Evolutionary conservation across 2,113 vertebrate species (phyloP).

Genomic region (Petromus typicus): DNA sequence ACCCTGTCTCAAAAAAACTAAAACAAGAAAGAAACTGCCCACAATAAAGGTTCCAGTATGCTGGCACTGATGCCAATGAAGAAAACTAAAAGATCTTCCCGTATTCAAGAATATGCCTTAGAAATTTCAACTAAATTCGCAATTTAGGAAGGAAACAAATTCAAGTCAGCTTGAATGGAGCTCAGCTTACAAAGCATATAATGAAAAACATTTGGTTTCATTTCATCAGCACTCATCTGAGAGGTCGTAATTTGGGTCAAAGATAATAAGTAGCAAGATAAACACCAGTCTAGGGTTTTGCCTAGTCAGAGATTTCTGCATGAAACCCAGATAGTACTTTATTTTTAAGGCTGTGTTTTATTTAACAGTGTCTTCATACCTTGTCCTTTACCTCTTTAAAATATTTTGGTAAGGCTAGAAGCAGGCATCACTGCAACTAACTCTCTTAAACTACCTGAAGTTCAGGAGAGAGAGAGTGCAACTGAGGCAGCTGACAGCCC

Average conservation of each 20-base stretch:
- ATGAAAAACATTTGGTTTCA: neutral
- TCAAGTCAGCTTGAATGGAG: neutral
- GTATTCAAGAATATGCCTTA: neutral
- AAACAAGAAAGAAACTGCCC: neutral
- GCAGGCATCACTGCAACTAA: neutral
- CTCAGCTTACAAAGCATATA: neutral
- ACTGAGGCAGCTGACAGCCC: neutral
- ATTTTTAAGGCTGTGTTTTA: neutral
- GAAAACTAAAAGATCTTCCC: neutral
- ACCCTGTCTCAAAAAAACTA: no score
- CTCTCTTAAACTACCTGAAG: accelerated
- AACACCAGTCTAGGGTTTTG: neutral
- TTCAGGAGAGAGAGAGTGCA: neutral
- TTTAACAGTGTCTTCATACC: neutral
- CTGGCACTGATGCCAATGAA: neutral
- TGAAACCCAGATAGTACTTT: neutral
- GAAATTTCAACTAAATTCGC: neutral
- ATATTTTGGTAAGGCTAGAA: neutral
- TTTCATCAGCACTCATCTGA: neutral
- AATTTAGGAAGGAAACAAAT: neutral
- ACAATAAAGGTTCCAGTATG: neutral
- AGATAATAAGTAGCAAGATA: neutral
- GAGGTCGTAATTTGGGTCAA: neutral
- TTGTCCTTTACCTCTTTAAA: neutral
- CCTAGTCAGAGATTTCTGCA: neutral